These are phyloP conservation scores for Noctua janthe DNA, from an alignment of 2,888 invertebrate species.

Conservation along the genomic window DNA sequence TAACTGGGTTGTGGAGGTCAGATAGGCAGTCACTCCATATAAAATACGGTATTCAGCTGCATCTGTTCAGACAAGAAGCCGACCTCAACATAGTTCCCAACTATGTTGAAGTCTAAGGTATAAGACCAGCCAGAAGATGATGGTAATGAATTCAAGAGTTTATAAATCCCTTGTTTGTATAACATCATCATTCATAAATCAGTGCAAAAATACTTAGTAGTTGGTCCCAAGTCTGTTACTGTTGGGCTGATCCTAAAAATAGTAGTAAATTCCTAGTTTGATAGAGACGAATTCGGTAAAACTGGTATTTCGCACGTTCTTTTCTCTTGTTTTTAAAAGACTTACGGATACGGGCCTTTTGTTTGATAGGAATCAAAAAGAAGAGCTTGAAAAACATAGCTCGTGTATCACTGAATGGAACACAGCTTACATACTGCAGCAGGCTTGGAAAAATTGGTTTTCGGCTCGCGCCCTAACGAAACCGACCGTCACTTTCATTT, in stretches of 20 bases:
- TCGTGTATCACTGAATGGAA: neutral
- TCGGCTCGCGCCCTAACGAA: neutral
- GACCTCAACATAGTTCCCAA: too few relatives aligned
- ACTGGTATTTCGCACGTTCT: neutral
- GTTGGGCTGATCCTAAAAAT: neutral
- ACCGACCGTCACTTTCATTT: neutral
- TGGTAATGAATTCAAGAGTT: too few relatives aligned
- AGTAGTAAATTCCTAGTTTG: neutral
- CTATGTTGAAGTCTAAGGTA: too few relatives aligned
- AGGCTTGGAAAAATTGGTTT: neutral
- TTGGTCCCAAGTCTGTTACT: neutral
- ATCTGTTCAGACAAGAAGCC: too few relatives aligned
- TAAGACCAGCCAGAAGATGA: too few relatives aligned
- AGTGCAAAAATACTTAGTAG: neutral
- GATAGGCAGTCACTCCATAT: too few relatives aligned
- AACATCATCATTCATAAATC: too few relatives aligned
- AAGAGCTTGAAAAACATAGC: neutral
- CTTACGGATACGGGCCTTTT: neutral
- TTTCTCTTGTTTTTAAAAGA: neutral
- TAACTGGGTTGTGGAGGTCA: too few relatives aligned
- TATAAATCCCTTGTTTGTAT: neutral
- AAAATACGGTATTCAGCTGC: too few relatives aligned
- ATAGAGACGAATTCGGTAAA: neutral
- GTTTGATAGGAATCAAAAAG: slow-evolving; percentile 10
- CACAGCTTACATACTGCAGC: neutral